These are phyloP conservation scores for Urocolius indicus DNA, from an alignment of 2,113 vertebrate species.

Conservation along the genomic window DNA sequence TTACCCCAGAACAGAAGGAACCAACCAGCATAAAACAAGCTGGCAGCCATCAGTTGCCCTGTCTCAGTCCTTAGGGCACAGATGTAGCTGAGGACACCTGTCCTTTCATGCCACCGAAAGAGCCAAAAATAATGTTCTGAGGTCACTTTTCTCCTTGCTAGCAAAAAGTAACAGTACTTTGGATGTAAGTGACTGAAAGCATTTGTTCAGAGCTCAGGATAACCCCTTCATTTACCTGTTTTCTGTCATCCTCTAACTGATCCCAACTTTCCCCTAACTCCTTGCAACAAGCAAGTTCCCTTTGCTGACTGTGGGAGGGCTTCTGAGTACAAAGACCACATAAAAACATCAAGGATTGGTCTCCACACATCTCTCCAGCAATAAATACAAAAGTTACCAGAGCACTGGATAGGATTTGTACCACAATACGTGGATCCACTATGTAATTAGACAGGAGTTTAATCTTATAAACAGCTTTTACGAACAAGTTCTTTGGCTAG, in stretches of 20 bases:
- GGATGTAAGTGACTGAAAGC: neutral
- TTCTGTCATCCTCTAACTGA: neutral
- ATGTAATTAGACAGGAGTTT: neutral
- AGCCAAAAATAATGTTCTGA: constrained; percentile 28
- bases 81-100: constrained; percentile 21
- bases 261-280: neutral
- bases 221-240: neutral
- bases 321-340: neutral
- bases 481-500: neutral
- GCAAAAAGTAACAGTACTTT: neutral
- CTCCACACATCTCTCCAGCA: neutral
- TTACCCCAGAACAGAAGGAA: neutral
- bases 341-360: neutral
- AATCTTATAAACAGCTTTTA: neutral
- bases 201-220: neutral
- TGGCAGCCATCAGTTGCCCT: neutral
- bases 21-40: neutral
- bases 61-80: neutral
- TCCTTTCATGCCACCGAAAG: constrained; percentile 21
- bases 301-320: neutral
- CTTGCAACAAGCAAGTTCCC: neutral
- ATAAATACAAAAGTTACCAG: neutral
- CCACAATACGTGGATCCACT: neutral
- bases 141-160: neutral
- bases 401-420: neutral